phyloP scores from a whole-genome alignment of 2,113 vertebrate genomes.

The Barnardius zonarius region DNA sequence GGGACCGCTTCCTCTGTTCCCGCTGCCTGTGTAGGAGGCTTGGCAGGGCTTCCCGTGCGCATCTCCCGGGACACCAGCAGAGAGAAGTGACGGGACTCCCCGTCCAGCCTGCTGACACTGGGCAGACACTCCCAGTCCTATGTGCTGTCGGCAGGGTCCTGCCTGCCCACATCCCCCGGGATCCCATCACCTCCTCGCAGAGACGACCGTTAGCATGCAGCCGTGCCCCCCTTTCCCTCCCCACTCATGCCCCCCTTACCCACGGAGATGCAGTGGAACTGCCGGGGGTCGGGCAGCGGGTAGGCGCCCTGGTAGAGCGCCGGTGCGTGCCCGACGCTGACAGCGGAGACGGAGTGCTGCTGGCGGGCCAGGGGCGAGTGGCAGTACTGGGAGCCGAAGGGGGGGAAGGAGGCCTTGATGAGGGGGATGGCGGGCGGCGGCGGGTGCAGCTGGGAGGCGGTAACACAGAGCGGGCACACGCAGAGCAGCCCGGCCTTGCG shows the following conservation, averaged over 20 bases:
- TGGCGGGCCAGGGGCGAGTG: constrained; percentile 88
- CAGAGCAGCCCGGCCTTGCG: constrained; percentile 94
- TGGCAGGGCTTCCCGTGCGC: accelerated
- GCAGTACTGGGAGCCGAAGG: constrained; percentile 92
- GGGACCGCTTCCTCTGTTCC: no score
- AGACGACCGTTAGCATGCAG: not conserved
- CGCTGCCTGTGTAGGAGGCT: not conserved
- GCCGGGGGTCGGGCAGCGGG: constrained; percentile 89
- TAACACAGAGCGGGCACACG: constrained; percentile 94
- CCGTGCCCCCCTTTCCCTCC: not conserved
- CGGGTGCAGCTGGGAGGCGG: constrained; percentile 90
- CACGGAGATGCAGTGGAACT: constrained; percentile 97
- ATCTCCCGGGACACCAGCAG: no score
- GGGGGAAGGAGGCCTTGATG: constrained; percentile 91
- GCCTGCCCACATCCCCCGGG: not conserved
- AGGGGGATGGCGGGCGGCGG: constrained; percentile 88
- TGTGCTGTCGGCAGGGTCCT: no score
- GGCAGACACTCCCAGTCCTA: no score
- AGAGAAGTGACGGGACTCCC: not conserved
- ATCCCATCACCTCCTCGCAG: not conserved
- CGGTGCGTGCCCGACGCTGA: constrained; percentile 84
- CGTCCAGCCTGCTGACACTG: not conserved
- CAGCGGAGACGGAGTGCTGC: constrained; percentile 82
- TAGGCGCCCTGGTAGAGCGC: constrained; percentile 93
- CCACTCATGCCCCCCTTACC: constrained; percentile 78